Base-by-base conservation (phyloP, 2,888 invertebrate genomes). In the Lasioglossum vierecki region DNA sequence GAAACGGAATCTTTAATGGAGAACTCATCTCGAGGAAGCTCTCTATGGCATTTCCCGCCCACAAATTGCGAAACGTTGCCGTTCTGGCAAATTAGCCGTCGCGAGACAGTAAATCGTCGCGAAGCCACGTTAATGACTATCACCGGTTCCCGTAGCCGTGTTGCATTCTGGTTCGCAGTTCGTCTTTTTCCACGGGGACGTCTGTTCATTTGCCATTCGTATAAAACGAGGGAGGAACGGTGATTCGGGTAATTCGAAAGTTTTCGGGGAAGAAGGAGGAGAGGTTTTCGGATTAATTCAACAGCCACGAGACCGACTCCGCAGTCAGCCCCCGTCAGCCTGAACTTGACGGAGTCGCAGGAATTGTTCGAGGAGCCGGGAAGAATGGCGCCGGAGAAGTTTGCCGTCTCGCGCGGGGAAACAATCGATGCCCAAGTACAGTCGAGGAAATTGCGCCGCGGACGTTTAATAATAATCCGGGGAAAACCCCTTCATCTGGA, bases 401-500 rank as follows among this genome's bases (percentile, higher is more conserved):
- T 83, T 68, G 9, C 22, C 41, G 60, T 13, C 53, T 53, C 53
- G 53, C 41, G 63, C 13, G 46, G n/a, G 26, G 30, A 53, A 53
- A 53, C 74, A 35, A 44, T 49, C 49, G 74, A 74, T 74, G 18
- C 13, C 15, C 57, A 35, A 39, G 13, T 13, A 15, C 68, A 39
- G 35, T 30, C 30, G 46, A 46, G 77, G 72, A 77, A 71, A 77
- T 77, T 80, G 71, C 76, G 74, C 46, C 53, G 73, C 73, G 53
- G 66, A 82, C 85, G 79, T 77, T 85, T 85, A 82, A 79, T 86
- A 85, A 86, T 82, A 86, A 85, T 82, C 60, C 79, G 44, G 77
- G 77, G 53, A 53, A 44, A 35, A 57, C 53, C 75, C 77, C 71
- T 85, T 86, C 85, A 85, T 85, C 86, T 86, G 86, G 86, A 86